These are phyloP conservation scores for Blastobasis adustella DNA, from an alignment of 2,888 invertebrate genomes.

Conservation along the genomic window DNA sequence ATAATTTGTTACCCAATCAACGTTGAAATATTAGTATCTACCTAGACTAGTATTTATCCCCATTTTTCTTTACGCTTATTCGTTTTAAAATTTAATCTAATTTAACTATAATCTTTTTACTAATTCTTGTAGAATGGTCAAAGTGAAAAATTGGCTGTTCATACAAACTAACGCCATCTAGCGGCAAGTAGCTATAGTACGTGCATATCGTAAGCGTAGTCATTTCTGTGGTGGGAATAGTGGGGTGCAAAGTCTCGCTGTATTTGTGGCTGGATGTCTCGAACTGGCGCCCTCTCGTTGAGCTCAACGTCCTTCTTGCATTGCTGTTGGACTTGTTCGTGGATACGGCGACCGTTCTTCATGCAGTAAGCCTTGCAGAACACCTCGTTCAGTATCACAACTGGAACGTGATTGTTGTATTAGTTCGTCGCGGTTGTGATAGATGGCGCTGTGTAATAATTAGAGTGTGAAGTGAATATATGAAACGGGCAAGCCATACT, in stretches of 20 bases:
- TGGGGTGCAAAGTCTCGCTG: conserved; percentile 8
- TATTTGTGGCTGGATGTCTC: conserved; percentile 12
- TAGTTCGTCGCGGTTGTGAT: conserved; percentile 2
- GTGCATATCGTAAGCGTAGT: background rate
- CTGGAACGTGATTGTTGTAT: conserved; percentile 26
- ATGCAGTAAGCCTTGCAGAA: conserved; percentile 48
- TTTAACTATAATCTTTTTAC: too few species aligned
- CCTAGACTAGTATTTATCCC: too few species aligned
- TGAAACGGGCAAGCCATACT: background rate
- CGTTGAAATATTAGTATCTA: too few species aligned
- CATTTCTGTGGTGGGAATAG: background rate
- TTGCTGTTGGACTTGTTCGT: too few species aligned
- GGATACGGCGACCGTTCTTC: conserved; percentile 2
- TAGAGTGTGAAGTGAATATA: background rate
- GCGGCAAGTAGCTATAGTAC: conserved; percentile 8
- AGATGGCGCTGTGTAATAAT: conserved; percentile 14
- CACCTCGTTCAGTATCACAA: conserved; percentile 49
- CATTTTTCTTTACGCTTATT: too few species aligned
- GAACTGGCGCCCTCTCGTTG: conserved; percentile 28
- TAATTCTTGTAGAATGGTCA: too few species aligned
- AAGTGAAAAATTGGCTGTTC: too few species aligned
- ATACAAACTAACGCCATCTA: conserved; percentile 21
- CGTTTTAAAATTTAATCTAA: too few species aligned
- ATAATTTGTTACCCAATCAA: too few species aligned
- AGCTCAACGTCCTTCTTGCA: conserved; percentile 29